Conservation (phyloP, 2,888 invertebrate genomes). For the Lottia scabra region DNA sequence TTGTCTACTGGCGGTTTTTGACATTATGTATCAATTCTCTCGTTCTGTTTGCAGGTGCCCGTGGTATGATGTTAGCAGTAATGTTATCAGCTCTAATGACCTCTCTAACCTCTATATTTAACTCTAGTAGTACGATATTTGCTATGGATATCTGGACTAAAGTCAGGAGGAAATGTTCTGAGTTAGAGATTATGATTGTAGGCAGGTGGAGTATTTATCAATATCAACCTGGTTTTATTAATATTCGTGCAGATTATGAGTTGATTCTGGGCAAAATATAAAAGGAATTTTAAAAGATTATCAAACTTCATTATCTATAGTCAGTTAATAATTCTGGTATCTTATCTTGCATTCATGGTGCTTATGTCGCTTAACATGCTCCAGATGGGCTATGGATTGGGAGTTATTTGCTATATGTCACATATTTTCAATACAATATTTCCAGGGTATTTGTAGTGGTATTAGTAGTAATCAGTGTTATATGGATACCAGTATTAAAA, state of each 20-base stretch:
- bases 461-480: conserved; percentile 59
- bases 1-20: no score
- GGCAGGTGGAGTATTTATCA: conserved; percentile 33
- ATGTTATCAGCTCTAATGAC: conserved; percentile 46
- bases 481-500: conserved; percentile 64
- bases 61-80: conserved; percentile 46
- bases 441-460: conserved; percentile 61
- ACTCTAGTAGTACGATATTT: conserved; percentile 43
- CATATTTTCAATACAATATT: not conserved
- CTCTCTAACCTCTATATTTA: conserved; percentile 50
- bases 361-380: no score
- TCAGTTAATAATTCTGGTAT: no score
- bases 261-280: no score
- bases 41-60: conserved; percentile 25
- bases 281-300: no score
- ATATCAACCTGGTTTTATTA: no score
- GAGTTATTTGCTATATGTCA: no score
- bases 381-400: no score
- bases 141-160: conserved; percentile 45
- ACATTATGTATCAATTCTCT: no score
- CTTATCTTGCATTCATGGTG: no score
- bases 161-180: conserved; percentile 33
- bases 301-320: no score
- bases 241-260: no score
- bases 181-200: conserved; percentile 42